phyloP scores from a whole-genome alignment of 1,140 invertebrate species.

The Drosophila tristis region DNA sequence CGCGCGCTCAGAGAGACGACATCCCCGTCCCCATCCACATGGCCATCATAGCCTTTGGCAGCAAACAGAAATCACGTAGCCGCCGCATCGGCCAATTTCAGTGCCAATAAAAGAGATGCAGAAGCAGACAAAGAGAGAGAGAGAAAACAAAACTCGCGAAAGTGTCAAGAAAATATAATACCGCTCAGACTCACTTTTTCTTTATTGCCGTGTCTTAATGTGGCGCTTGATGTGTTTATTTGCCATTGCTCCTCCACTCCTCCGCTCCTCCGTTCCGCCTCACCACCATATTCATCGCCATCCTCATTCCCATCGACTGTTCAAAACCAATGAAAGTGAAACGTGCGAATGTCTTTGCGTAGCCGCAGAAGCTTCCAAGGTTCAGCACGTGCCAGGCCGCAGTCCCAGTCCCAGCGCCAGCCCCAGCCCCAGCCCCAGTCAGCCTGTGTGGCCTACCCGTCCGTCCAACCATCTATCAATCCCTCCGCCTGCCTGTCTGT shows the following conservation, averaged over 20 bases:
- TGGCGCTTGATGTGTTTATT: constrained; percentile 70
- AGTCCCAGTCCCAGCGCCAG: no score
- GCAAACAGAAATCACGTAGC: constrained; percentile 68
- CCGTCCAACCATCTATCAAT: constrained; percentile 3
- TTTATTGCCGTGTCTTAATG: constrained; percentile 69
- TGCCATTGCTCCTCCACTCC: constrained; percentile 39
- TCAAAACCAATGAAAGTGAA: constrained; percentile 60
- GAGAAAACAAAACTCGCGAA: constrained; percentile 60
- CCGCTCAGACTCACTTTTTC: constrained; percentile 69
- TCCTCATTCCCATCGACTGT: no score
- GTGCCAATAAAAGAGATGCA: constrained; percentile 34
- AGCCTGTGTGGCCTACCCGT: not conserved
- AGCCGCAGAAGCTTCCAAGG: constrained; percentile 51
- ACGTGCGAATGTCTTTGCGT: constrained; percentile 68
- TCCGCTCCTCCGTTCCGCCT: constrained; percentile 7
- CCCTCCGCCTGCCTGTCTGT: constrained; percentile 17
- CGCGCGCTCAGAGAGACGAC: constrained; percentile 5
- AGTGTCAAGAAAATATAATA: constrained; percentile 75
- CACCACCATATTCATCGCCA: not conserved
- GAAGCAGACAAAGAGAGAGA: constrained; percentile 7
- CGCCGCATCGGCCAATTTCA: constrained; percentile 66
- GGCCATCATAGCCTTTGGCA: constrained; percentile 36
- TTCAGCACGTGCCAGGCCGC: constrained; percentile 47
- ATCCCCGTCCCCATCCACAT: constrained; percentile 3
- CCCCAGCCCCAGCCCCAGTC: not conserved